A percentile compares a stretch with the other conserved stretches of the same genome.
Conservation (phyloP, 2,797 vertebrate species). For the Gymnocypris eckloni region DNA sequence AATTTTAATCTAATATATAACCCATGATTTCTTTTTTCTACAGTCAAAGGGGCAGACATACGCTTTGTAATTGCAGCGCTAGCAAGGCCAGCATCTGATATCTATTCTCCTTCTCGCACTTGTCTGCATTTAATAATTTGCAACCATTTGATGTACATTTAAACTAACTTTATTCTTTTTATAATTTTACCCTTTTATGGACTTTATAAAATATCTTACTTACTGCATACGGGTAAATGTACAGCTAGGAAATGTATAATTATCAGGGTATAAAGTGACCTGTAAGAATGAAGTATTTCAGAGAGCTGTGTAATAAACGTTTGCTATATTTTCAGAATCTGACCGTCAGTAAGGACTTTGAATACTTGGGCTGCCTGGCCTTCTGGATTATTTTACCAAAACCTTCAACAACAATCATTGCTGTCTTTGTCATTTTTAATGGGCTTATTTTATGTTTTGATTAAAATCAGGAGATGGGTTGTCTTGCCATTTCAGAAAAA, state of each 20-base stretch:
- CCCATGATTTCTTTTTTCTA: not conserved
- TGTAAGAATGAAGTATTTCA: not conserved
- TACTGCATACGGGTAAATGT: not conserved
- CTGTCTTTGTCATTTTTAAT: not conserved
- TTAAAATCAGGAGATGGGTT: not conserved
- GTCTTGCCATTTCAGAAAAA: not conserved
- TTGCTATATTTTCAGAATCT: not conserved
- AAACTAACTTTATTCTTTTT: not conserved
- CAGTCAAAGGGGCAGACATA: not conserved
- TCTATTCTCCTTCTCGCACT: not conserved
- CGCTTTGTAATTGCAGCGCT: too few relatives aligned
- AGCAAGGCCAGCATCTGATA: not conserved
- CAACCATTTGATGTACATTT: not conserved
- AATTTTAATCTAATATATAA: not conserved
- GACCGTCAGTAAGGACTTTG: not conserved
- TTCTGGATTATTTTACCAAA: not conserved
- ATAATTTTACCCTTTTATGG: not conserved
- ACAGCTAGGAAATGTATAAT: not conserved
- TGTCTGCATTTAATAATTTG: not conserved
- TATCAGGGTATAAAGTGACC: not conserved
- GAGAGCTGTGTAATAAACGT: not conserved
- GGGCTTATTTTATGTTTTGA: not conserved
- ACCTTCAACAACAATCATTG: not conserved
- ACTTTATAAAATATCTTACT: not conserved
- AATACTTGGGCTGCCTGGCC: not conserved